Evolutionary conservation across 2,113 vertebrate genomes (phyloP).

Genomic region (Danio rerio): DNA sequence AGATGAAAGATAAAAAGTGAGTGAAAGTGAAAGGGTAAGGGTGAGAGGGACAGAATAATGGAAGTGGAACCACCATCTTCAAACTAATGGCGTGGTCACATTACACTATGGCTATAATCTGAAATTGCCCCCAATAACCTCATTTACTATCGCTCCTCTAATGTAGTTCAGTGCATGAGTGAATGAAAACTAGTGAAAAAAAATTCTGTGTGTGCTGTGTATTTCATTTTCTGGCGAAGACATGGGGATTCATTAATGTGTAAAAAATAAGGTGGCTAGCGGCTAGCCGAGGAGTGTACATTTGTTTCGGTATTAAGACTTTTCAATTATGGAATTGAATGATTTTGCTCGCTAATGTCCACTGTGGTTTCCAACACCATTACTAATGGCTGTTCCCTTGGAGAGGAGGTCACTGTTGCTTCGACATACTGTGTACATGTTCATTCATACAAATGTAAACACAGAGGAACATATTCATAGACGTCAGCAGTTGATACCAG

Average conservation of each 20-base stretch:
- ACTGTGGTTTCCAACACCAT: no score
- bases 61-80: background rate
- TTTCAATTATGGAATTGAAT: no score
- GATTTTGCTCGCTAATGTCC: no score
- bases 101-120: background rate
- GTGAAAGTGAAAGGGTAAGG: background rate
- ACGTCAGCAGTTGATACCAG: no score
- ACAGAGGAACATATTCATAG: no score
- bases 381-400: no score
- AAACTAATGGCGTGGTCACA: background rate
- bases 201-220: background rate
- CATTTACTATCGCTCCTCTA: background rate
- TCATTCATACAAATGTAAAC: no score
- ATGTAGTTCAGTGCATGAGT: background rate
- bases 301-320: no score
- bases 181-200: no score
- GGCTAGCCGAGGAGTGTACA: no score
- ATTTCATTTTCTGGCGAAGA: background rate
- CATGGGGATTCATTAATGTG: background rate
- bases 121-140: background rate
- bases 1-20: background rate
- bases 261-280: background rate
- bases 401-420: no score
- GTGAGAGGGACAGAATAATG: background rate
- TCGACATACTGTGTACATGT: no score